A percentile compares a stretch with the other conserved stretches of the same genome.
These are phyloP conservation scores for Psittacula echo DNA, from an alignment of 2,797 vertebrate genomes.

Conservation along the genomic window DNA sequence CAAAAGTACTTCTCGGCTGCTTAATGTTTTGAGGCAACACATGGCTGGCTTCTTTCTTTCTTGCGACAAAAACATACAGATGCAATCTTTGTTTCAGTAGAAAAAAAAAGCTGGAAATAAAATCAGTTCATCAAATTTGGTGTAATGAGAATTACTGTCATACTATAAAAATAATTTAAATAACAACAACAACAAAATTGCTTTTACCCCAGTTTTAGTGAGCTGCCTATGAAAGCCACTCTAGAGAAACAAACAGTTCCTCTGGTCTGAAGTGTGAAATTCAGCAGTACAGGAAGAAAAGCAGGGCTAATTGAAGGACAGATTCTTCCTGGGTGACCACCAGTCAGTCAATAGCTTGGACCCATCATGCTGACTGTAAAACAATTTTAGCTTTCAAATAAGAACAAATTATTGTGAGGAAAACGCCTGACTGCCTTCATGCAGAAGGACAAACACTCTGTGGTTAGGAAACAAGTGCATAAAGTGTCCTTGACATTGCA, in stretches of 20 bases:
- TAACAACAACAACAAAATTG: constrained; percentile 45
- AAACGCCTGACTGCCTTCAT: not conserved
- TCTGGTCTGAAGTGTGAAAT: constrained; percentile 24
- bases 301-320: constrained; percentile 12
- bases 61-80: constrained; percentile 62
- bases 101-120: constrained; percentile 49
- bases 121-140: constrained; percentile 55
- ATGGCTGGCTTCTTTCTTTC: constrained; percentile 56
- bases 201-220: constrained; percentile 20
- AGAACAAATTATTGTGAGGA: not conserved
- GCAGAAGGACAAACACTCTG: not conserved
- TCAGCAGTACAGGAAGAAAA: not conserved
- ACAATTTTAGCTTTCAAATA: constrained; percentile 16
- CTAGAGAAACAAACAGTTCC: constrained; percentile 5
- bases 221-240: not conserved
- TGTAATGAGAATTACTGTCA: constrained; percentile 57
- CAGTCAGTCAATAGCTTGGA: not conserved
- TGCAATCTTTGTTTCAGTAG: constrained; percentile 59
- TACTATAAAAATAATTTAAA: constrained; percentile 61
- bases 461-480: not conserved
- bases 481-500: not conserved
- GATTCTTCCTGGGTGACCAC: constrained; percentile 31
- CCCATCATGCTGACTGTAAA: not conserved
- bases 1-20: constrained; percentile 58
- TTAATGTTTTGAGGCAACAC: constrained; percentile 65